Evolutionary conservation across 2,113 vertebrate species (phyloP).

Genomic region (Cheilinus undulatus): DNA sequence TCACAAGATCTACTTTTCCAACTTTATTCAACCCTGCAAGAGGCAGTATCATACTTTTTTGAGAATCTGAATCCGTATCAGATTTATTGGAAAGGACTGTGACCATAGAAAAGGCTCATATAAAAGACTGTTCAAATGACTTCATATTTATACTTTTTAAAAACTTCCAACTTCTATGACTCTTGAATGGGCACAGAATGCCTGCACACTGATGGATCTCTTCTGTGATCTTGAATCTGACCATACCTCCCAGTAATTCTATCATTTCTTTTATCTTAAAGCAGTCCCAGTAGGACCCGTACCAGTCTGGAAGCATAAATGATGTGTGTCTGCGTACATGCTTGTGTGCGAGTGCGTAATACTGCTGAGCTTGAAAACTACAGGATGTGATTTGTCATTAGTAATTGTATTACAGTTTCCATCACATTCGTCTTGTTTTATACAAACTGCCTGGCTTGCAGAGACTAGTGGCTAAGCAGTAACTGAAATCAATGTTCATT

Average conservation of each 20-base stretch:
- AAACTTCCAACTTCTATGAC: background rate
- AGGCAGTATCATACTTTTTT: no score
- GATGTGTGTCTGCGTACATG: constrained; percentile 7
- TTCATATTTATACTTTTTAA: no score
- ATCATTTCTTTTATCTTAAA: constrained; percentile 42
- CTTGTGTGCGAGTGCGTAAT: background rate
- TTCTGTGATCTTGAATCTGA: constrained; percentile 25
- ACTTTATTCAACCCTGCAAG: no score
- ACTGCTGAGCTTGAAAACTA: constrained; percentile 59
- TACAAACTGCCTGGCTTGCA: constrained; percentile 65
- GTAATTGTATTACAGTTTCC: constrained; percentile 72
- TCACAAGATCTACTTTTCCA: no score
- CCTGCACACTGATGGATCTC: constrained; percentile 5
- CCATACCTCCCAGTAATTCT: constrained; percentile 43
- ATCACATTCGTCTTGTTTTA: constrained; percentile 71
- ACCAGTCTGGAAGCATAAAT: background rate
- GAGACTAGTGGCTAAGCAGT: constrained; percentile 47
- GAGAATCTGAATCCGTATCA: no score
- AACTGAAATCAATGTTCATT: constrained; percentile 67
- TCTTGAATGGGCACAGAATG: constrained; percentile 5
- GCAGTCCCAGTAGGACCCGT: constrained; percentile 49
- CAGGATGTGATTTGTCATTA: constrained; percentile 64
- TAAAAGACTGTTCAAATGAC: no score
- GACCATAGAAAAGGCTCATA: no score
- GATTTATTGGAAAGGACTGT: no score